These are phyloP conservation scores for Tragelaphus buxtoni DNA, from an alignment of 2,113 vertebrate species.

Conservation along the genomic window DNA sequence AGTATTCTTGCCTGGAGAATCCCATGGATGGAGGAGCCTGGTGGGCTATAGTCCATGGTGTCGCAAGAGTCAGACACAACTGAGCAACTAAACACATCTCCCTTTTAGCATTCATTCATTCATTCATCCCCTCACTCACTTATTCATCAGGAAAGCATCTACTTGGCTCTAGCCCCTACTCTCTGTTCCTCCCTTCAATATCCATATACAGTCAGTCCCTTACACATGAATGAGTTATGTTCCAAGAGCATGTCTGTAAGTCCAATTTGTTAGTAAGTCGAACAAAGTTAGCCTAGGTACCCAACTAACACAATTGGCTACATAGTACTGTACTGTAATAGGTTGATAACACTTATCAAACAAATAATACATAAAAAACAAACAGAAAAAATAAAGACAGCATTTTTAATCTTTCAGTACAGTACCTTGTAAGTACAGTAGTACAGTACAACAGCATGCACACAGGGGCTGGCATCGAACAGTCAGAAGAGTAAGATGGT, in stretches of 20 bases:
- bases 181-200: neutral
- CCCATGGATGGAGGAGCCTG: neutral
- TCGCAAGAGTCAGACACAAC: neutral
- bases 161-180: neutral
- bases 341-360: neutral
- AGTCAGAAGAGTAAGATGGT: neutral
- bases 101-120: neutral
- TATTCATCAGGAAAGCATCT: neutral
- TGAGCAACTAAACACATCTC: neutral
- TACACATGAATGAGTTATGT: neutral
- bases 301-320: neutral
- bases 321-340: neutral
- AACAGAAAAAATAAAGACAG: neutral
- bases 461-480: neutral
- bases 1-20: neutral
- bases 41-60: neutral
- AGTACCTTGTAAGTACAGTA: neutral
- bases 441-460: neutral
- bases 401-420: neutral
- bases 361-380: neutral
- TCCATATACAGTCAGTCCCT: rapidly evolving
- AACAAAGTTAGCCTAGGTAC: neutral
- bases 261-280: neutral
- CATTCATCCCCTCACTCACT: neutral
- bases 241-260: neutral